Evolutionary conservation across 2,888 invertebrate species (phyloP), one percentile per base, ranked within the genome.

Genomic region (Branchinecta sandiegonensis): DNA sequence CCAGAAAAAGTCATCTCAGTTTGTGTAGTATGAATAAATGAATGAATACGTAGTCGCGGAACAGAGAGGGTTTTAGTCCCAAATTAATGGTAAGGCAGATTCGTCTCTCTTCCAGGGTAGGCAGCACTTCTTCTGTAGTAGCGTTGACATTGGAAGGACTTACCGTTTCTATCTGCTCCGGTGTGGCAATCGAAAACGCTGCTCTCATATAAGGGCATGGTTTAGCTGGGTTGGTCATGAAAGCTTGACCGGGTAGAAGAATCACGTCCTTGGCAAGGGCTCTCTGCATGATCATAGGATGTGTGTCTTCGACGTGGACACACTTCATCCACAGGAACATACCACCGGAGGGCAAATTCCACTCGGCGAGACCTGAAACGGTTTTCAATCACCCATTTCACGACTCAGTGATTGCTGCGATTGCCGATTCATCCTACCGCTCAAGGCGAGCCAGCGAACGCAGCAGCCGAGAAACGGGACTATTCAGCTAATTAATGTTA

Each of bases 241-340:
- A 90, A 0, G 85, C 86, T 71, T 85, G 86, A 0, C 90, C 90
- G 0, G 90, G 90, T 0, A 86, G 83, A 72, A 89, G 78, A 75
- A 86, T 83, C 2, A 89, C 82, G 11, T 87, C 84, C 69, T 86
- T 84, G 68, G 82, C 80, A 37, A 86, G 76, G 0, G 88, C 89
- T 67, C 85, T 82, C 67, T 83, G 81, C 79, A 84, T 83, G 13
- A 89, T 83, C 84, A 90, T 84, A 69, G 85, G 83, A 76, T 85
- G 85, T 2, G 88, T 86, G 75, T 90, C 88, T 2, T 82, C 78
- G 0, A 90, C 81, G 0, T 83, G 85, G 6, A 78, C 79, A 0
- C 89, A 83, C 73, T 84, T 83, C 67, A 89, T 79, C 90, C 90
- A 90, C 56, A 89, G 80, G 77, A 89, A 90, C 81, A 90, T 85